phyloP scores from a whole-genome alignment of 2,888 invertebrate genomes.

The Apocheima hispidaria region DNA sequence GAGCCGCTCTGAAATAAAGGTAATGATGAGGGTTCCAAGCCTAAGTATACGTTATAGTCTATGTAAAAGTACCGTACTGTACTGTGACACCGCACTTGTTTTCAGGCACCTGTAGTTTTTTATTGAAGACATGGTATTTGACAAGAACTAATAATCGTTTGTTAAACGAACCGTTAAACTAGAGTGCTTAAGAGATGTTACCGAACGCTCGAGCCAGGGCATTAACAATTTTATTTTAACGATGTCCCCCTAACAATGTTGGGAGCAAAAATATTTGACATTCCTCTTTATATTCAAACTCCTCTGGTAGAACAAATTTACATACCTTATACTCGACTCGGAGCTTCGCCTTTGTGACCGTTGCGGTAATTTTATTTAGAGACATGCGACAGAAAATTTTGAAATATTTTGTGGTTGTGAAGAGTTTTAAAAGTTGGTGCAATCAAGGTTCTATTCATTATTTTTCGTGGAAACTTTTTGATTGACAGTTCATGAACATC shows the following conservation, averaged over 20 bases:
- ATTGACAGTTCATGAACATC: neutral
- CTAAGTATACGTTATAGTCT: too few relatives aligned
- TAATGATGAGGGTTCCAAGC: too few relatives aligned
- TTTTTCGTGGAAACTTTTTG: neutral
- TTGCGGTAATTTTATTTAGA: slow-evolving; percentile 58
- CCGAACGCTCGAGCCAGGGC: slow-evolving; percentile 6
- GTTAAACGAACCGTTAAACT: neutral
- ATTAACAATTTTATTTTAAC: slow-evolving; percentile 35
- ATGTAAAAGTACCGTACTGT: too few relatives aligned
- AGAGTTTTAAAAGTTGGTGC: slow-evolving; percentile 8
- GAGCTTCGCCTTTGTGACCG: slow-evolving; percentile 50
- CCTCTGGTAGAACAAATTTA: slow-evolving; percentile 53
- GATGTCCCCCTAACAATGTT: slow-evolving; percentile 36
- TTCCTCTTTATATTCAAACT: slow-evolving; percentile 48
- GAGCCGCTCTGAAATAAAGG: too few relatives aligned
- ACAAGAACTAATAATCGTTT: neutral
- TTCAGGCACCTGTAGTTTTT: too few relatives aligned
- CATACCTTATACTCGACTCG: slow-evolving; percentile 54
- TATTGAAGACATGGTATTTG: too few relatives aligned
- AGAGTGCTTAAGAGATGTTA: slow-evolving; percentile 9
- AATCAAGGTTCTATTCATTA: slow-evolving; percentile 4
- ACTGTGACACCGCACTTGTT: too few relatives aligned
- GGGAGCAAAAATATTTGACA: slow-evolving; percentile 45
- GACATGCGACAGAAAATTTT: slow-evolving; percentile 49
- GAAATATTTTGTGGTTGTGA: slow-evolving; percentile 43